Base-by-base conservation (phyloP, 53 echinoderm and acorn worm genomes). In the Holothuria scabra region DNA sequence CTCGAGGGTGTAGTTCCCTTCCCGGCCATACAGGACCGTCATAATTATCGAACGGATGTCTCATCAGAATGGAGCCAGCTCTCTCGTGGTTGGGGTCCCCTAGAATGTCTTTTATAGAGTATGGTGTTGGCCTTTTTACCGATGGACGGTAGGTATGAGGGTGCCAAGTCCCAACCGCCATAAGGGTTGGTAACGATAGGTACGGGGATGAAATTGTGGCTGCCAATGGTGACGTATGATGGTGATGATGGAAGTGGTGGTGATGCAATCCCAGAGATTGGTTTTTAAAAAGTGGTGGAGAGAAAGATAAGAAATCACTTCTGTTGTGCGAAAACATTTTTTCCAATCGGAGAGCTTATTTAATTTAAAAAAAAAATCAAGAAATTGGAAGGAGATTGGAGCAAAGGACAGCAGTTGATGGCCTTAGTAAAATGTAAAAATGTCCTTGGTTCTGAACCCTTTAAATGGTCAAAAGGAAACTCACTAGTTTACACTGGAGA, bases 141-240 rank as follows among this genome's bases (percentile, higher is more conserved):
- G 87, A 83, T n/a, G 91, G 90, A n/a, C 94, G 86, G 91, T 99
- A 99, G 65, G 88, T 95, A 55, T 99, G 99, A 6, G 99, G 99
- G 32, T 99, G 99, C 99, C 99, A 99, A 33, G 99, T 99, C 21
- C 99, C 99, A 19, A 99, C 90, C 1, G 99, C 94, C 62, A 94
- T 92, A 23, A 95, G 71, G 4, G 93, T 90, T 14, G 99, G 99
- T 55, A 92, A 87, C 56, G 89, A 85, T 0, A 92, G 84, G 34
- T 91, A 67, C 0, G 86, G 83, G 11, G 89, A 68, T 6, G 90
- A 86, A 48, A 90, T 57, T 26, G 91, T 87, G 24, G 87, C 61
- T 18, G 65, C 68, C 65, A 70, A 76, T 69, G 92, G 89, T 57
- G 28, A 56, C 41, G 82, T 62, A 29, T 81, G 82, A 41, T 61